Conservation (phyloP, 2,888 invertebrate genomes). For the Rhagium mordax region DNA sequence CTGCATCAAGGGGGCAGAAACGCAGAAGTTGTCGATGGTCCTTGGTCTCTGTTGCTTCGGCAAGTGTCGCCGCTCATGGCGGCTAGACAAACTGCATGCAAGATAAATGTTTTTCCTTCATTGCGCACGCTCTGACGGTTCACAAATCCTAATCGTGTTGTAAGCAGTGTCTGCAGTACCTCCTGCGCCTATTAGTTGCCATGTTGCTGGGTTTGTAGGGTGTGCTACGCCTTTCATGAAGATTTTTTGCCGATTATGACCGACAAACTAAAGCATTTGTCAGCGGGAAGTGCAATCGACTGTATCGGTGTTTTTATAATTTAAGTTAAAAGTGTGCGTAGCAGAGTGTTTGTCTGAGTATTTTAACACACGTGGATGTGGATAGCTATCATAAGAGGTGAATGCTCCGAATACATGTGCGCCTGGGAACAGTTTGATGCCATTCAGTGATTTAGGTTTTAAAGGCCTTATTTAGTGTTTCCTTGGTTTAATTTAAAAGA, state of each 20-base stretch:
- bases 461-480: conserved; percentile 28
- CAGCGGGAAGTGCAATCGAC: conserved; percentile 13
- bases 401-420: conserved; percentile 51
- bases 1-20: background rate
- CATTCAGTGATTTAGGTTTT: conserved; percentile 31
- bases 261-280: conserved; percentile 29
- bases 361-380: conserved; percentile 49
- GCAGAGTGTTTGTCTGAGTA: conserved; percentile 21
- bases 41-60: conserved; percentile 2
- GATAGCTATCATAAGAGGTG: conserved; percentile 46
- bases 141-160: conserved; percentile 38
- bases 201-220: conserved; percentile 65
- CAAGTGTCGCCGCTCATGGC: conserved; percentile 13
- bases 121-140: conserved; percentile 38
- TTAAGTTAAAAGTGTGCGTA: conserved; percentile 28
- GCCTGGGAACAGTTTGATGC: conserved; percentile 36
- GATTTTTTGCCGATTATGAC: conserved; percentile 34
- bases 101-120: conserved; percentile 21
- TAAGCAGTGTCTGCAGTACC: conserved; percentile 42
- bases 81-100: conserved; percentile 4
- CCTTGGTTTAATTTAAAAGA: conserved; percentile 28
- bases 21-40: background rate
- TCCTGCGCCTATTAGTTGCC: conserved; percentile 65
- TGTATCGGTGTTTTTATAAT: conserved; percentile 31
- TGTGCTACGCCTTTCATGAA: conserved; percentile 53